Base-by-base conservation (phyloP, 2,113 vertebrate species). In the Laterallus jamaicensis region DNA sequence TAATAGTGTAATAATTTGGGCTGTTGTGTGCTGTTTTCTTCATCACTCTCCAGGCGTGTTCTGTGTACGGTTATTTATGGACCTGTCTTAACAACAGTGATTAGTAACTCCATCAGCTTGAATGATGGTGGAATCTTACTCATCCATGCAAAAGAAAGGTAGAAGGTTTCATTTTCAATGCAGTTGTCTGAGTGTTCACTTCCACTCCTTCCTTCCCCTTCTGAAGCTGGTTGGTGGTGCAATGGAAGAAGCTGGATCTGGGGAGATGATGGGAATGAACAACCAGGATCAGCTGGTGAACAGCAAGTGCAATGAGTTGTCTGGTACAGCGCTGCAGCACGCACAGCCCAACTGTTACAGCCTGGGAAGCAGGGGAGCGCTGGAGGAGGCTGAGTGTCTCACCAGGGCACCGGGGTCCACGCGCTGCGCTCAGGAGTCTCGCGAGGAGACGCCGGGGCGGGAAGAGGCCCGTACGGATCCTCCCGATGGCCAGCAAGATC, bases 401-500 rank as follows among this genome's bases (percentile, higher is more conserved):
- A 44, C 95, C 7, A 98, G 90, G 97, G 98, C 39, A 96, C 97
- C 82, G 6, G 96, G 81, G 28, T 92, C 97, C 6, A 54, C 73
- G 0, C 98, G 98, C 95, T 98, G 98, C 59, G 86, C 97, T 14
- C 97, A 97, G 10, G 98, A 98, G 88, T 96, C 98, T 83, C 97
- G 98, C 67, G 99, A 99, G 63, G 98, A 99, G 85, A 99, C 98
- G 56, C 99, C 99, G 5, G 99, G 98, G 25, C 97, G 97, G 87
- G 99, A 99, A 93, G 99, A 98, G 96, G 96, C 98, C 68, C 98
- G 98, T 74, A 98, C 98, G 5, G 98, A 99, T 55, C 98, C 99
- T 24, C 98, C 98, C 15, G 99, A 99, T 80, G 97, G 98, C 6
- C 99, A 99, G 44, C 98, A 99, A 29, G 98, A 99, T 76, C 98